These are phyloP conservation scores for Nomada ruficornis DNA, from an alignment of 2,888 invertebrate genomes.

Conservation along the genomic window DNA sequence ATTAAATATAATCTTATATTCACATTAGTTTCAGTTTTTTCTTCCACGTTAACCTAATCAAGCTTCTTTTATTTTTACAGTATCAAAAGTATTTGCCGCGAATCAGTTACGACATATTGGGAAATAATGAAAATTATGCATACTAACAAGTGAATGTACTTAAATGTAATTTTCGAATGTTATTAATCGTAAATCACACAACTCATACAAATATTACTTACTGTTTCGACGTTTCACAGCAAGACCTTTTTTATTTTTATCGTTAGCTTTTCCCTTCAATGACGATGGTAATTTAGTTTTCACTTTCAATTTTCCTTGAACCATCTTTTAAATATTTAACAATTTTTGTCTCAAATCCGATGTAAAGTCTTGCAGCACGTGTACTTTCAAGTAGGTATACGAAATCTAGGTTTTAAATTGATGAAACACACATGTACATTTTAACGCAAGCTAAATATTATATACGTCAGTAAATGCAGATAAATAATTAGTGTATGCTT, in stretches of 20 bases:
- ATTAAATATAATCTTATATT: neutral
- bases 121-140: too few relatives aligned
- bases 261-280: conserved; percentile 83
- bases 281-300: conserved; percentile 87
- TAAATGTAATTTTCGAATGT: neutral
- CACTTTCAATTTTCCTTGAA: conserved; percentile 89
- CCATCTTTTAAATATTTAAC: conserved; percentile 84
- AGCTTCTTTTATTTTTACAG: neutral
- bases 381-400: neutral
- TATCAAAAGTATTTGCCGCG: neutral
- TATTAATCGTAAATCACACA: neutral
- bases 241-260: conserved; percentile 85
- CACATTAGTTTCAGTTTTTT: too few relatives aligned
- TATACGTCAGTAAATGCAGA: too few relatives aligned
- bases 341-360: neutral
- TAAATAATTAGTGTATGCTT: neutral
- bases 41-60: neutral
- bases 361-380: neutral
- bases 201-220: conserved; percentile 80
- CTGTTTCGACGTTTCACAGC: conserved; percentile 87
- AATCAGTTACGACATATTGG: neutral
- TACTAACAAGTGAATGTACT: neutral
- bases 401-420: conserved; percentile 8
- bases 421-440: neutral
- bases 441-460: neutral